Evolutionary conservation across 2,888 invertebrate genomes (phyloP), one percentile per base, ranked within the genome.

Genomic region (Tiliacea aurago): DNA sequence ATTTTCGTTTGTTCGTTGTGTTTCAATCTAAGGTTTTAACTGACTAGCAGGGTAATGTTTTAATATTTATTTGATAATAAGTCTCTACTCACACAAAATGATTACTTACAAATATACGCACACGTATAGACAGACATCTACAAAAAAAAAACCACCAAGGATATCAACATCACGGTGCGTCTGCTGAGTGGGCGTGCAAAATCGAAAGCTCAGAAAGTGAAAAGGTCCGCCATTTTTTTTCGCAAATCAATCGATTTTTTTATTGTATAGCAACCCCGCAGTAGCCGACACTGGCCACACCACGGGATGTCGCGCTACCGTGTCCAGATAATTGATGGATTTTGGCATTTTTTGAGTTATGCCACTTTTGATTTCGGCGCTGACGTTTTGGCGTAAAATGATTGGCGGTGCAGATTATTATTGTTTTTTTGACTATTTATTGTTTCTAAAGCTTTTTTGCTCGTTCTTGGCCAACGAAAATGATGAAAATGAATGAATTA

Each of bases 111-210:
- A 53, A 23, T 53, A 53, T 28, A 28, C 1, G 28, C 28, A 15
- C 15, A 28, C 15, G 4, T 55, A 18, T 15, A 55, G 28, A 55
- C 15, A 53, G 23, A 53, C 1, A 28, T 43, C 18, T 47, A 37
- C 49, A 67, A 53, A 58, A 67, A 76, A 78, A 67, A 64, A 70
- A 10, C 23, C 33, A 20, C 61, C 71, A 65, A 67, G 63, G 53
- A 70, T 73, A 81, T 81, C 66, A 81, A 63, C 37, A 66, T 69
- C 70, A 76, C 59, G 62, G 33, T 47, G 59, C 68, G 81, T 80
- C 80, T 73, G 76, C 86, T 90, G 93, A 94, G 94, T 94, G 89
- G 94, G 94, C 95, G 95, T 94, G 94, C 91, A 89, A 92, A 94
- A 94, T 95, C 87, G 77, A 88, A 87, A 87, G 51, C 81, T 67